Base-by-base conservation (phyloP, 2,888 invertebrate genomes). In the Drosophila merina region DNA sequence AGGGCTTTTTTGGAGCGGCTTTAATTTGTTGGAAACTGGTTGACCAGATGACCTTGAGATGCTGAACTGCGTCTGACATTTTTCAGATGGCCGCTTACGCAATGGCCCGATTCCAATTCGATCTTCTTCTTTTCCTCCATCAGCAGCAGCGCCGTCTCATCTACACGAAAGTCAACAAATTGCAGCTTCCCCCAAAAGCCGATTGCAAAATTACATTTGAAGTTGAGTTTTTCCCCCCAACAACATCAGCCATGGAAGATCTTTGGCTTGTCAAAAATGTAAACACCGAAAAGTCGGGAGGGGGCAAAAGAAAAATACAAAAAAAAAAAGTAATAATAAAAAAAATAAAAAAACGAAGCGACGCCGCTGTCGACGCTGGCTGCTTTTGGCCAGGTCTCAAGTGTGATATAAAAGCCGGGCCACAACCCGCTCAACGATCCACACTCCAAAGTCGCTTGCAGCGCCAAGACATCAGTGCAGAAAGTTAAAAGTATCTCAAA, bases 361-460 rank as follows among this genome's bases (percentile, higher is more conserved):
- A 56, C 74, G 51, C 31, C 50, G 44, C 51, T 47, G 63, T 30
- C 20, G 28, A 25, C 45, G 58, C 55, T 49, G 48, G 56, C 55
- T 38, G 47, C 64, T 74, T 62, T 67, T 70, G 68, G 57, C 57
- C 67, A 60, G 68, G 60, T 73, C 59, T 88, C 79, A 79, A 86
- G 89, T 89, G 89, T 80, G 77, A 88, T 89, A 89, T 86, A 89
- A 89, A 90, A 87, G 87, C 87, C 80, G 75, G 73, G 74, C 73
- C 68, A 64, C 57, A 72, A 76, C 75, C 75, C 77, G 78, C 80
- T 63, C 60, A 76, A 74, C 77, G 55, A 78, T 76, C 87, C 82
- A 91, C 84, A 90, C 89, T 89, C 85, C 84, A 89, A 88, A 89
- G 87, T 89, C 86, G 89, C 90, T 88, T 76, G 89, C 86, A 82